Conservation (phyloP, 2,888 invertebrate genomes). For the Taphrorychus bicolor region DNA sequence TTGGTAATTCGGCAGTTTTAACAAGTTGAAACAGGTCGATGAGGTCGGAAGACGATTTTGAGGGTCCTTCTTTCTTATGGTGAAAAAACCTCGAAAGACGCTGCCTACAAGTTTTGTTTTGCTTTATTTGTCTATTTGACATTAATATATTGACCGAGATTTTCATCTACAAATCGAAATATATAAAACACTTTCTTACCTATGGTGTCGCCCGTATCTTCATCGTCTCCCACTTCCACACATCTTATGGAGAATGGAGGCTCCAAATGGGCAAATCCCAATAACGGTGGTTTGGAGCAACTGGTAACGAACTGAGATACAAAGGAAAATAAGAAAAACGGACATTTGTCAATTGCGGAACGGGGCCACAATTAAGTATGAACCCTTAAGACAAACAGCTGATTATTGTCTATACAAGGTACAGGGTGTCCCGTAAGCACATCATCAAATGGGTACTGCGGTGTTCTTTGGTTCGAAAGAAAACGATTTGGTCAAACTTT, state of each 20-base stretch:
- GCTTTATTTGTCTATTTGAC: neutral
- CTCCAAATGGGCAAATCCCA: conserved; percentile 95
- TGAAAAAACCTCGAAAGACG: conserved; percentile 97
- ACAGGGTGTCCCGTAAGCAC: too few species aligned
- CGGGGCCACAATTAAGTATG: too few species aligned
- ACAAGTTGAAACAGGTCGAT: conserved; percentile 97
- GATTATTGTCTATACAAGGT: too few species aligned
- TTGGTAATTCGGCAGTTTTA: conserved; percentile 98
- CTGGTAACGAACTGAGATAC: conserved; percentile 70
- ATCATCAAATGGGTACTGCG: too few species aligned
- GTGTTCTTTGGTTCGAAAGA: too few species aligned
- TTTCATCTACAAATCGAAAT: neutral
- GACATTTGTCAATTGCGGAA: too few species aligned
- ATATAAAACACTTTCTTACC: conserved; percentile 65
- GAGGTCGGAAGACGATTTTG: conserved; percentile 91
- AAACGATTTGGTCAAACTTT: too few species aligned
- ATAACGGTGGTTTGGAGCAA: conserved; percentile 94
- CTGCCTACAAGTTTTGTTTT: conserved; percentile 69
- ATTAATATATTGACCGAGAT: neutral
- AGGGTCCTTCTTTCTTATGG: conserved; percentile 93
- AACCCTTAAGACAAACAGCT: too few species aligned
- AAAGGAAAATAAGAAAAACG: neutral
- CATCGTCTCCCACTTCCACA: conserved; percentile 98
- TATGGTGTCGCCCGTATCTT: conserved; percentile 88
- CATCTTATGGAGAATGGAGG: conserved; percentile 98